A percentile compares a stretch with the other conserved stretches of the same genome.
Conservation (phyloP, 2,888 invertebrate genomes). For the Lycophotia porphyrea region DNA sequence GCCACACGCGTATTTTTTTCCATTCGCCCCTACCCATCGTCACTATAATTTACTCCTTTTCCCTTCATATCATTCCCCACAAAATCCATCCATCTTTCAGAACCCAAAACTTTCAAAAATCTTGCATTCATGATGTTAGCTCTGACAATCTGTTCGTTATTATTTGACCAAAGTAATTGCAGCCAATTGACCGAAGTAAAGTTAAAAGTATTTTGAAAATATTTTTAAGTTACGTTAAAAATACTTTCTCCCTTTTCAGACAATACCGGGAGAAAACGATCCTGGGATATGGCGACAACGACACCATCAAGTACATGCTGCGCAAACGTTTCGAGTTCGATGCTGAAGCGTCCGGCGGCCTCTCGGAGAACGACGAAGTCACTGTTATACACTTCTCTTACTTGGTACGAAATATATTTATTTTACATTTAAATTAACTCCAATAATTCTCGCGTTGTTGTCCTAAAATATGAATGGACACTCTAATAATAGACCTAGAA, state of each 20-base stretch:
- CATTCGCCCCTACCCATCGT: too few relatives aligned
- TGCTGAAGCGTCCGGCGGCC: slow-evolving; percentile 81
- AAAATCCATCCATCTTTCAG: too few relatives aligned
- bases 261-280: slow-evolving; percentile 84
- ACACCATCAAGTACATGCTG: slow-evolving; percentile 89
- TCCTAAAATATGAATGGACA: neutral
- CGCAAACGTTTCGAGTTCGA: slow-evolving; percentile 90
- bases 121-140: neutral
- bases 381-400: slow-evolving; percentile 90
- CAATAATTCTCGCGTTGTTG: neutral
- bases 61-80: too few relatives aligned
- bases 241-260: slow-evolving; percentile 74
- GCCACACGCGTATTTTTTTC: too few relatives aligned
- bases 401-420: slow-evolving; percentile 82
- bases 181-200: too few relatives aligned
- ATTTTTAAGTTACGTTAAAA: neutral
- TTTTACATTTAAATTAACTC: neutral
- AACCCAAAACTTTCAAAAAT: neutral
- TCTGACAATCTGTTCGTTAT: too few relatives aligned
- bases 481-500: neutral
- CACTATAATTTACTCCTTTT: too few relatives aligned
- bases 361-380: slow-evolving; percentile 87
- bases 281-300: slow-evolving; percentile 84
- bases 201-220: neutral
- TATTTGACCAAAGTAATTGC: too few relatives aligned